A percentile compares a stretch with the other conserved stretches of the same genome.
These are phyloP conservation scores for Rhaphigaster nebulosa DNA, from an alignment of 2,888 invertebrate genomes.

Conservation along the genomic window DNA sequence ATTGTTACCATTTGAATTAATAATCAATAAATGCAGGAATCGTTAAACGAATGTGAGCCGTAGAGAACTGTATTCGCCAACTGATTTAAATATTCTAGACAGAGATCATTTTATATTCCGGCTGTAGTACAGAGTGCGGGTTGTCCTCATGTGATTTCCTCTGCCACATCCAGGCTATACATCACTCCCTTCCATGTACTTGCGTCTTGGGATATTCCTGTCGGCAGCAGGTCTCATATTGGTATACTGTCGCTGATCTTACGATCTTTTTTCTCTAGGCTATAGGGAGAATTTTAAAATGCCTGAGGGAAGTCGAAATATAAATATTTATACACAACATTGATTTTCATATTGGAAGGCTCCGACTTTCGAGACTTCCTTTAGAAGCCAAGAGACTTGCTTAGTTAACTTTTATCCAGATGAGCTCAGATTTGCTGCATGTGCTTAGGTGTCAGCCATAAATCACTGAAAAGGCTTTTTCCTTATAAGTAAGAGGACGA, in stretches of 20 bases:
- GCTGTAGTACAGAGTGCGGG: neutral
- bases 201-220: neutral
- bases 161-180: neutral
- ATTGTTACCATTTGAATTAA: too few species aligned
- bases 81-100: neutral
- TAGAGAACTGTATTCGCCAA: neutral
- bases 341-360: too few species aligned
- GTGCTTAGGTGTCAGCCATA: too few species aligned
- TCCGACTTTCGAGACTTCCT: too few species aligned
- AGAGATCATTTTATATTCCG: neutral
- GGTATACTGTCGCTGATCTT: neutral
- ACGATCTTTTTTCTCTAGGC: neutral
- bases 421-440: too few species aligned
- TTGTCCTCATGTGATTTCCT: neutral
- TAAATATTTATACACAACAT: neutral
- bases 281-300: neutral
- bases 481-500: too few species aligned
- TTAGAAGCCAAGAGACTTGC: too few species aligned
- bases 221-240: neutral
- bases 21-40: neutral
- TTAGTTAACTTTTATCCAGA: too few species aligned
- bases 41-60: neutral
- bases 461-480: too few species aligned
- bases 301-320: neutral
- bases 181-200: neutral